Conservation (phyloP, 2,888 invertebrate genomes). For the Philonicus albiceps region DNA sequence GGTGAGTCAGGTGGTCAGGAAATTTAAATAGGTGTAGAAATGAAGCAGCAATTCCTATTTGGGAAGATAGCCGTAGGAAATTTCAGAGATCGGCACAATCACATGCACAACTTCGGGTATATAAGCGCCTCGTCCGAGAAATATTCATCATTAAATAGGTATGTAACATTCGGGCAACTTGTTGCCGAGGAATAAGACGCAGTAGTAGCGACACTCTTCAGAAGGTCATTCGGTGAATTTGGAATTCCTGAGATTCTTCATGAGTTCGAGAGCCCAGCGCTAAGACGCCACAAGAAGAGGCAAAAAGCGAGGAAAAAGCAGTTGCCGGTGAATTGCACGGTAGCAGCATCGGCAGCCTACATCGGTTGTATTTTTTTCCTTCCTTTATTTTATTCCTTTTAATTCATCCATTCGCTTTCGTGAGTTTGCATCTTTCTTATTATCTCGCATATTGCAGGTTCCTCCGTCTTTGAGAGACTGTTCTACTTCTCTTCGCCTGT, state of each 20-base stretch:
- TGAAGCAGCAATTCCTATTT: not conserved
- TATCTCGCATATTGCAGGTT: not conserved
- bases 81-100: not conserved
- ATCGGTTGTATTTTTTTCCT: not conserved
- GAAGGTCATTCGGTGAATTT: constrained; percentile 36
- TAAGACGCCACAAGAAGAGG: not conserved
- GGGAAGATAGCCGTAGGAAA: not conserved
- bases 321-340: not conserved
- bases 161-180: not conserved
- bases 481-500: not conserved
- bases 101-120: not conserved
- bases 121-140: not conserved
- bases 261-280: not conserved
- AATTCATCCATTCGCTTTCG: constrained; percentile 5
- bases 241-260: constrained; percentile 24
- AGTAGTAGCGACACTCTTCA: constrained; percentile 18
- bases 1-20: not conserved
- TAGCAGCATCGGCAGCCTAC: not conserved
- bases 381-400: not conserved
- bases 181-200: not conserved
- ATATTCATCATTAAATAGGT: not conserved
- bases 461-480: not conserved
- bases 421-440: not conserved
- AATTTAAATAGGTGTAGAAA: not conserved
- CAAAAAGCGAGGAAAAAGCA: not conserved